Base-by-base conservation (phyloP, 2,888 invertebrate species). In the Caradrina clavipalpis region DNA sequence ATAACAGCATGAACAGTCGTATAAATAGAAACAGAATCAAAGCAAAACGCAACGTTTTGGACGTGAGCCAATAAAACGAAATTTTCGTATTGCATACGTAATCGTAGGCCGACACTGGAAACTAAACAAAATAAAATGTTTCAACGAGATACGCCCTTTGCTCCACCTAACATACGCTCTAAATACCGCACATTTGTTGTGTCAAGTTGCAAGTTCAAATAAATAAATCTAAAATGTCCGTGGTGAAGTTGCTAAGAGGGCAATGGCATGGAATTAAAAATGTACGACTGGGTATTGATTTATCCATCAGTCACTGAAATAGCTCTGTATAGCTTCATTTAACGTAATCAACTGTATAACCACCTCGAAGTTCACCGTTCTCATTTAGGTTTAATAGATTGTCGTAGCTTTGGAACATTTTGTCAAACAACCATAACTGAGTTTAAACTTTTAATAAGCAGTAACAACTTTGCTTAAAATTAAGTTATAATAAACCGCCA, bases 21-120 rank as follows among this genome's bases (percentile, higher is more conserved):
- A 91, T 88, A 91, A 93, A 93, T 92, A 92, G 91, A 84, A 86
- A 86, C 88, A 87, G 87, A 91, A 91, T 91, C 89, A 89, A 89
- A 90, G 90, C 88, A 87, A 90, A 91, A 90, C 91, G 89, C 91
- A 89, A 86, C 80, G 75, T 68, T 72, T 87, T 94, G 93, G 93
- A 87, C 26, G 63, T 26, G 71, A 57, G 92, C 93, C 93, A 94
- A 89, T 71, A 70, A 81, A 86, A 89, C 90, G 87, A 88, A 90
- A 89, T 84, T 89, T 88, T 88, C 88, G 90, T 89, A 88, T 86
- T 86, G 88, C 89, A 88, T 87, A 89, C 89, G 89, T 88, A 88
- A 89, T 84, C 83, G 84, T 73, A 81, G 81, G 78, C 82, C 69
- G 80, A 82, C 72, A 80, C 51, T 79, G 57, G 15, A 50, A 71